Evolutionary conservation across 2,113 vertebrate species (phyloP).

Genomic region (Ameiurus melas): DNA sequence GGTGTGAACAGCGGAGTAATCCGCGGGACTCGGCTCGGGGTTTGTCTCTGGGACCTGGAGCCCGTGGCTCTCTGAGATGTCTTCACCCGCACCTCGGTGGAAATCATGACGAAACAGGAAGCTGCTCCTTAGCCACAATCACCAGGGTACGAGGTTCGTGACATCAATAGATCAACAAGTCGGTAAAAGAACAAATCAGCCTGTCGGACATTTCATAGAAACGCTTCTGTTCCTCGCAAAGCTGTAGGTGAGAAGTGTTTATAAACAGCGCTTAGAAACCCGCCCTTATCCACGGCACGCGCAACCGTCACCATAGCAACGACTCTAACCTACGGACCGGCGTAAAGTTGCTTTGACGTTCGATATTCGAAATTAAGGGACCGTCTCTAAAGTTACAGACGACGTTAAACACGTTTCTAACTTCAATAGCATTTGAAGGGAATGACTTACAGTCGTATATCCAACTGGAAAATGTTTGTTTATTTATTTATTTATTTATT

Average conservation of each 20-base stretch:
- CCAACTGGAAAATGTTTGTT: too few relatives aligned
- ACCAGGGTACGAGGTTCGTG: neutral
- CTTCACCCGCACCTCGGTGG: neutral
- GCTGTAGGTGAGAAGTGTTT: neutral
- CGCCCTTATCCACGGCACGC: neutral
- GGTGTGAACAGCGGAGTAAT: constrained; percentile 32
- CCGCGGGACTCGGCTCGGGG: constrained; percentile 33
- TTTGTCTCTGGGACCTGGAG: constrained; percentile 52
- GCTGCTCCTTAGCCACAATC: neutral
- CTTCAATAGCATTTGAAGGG: too few relatives aligned
- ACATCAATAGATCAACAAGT: neutral
- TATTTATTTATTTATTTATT: too few relatives aligned
- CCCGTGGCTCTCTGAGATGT: constrained; percentile 47
- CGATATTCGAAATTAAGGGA: too few relatives aligned
- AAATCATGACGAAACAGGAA: constrained; percentile 29
- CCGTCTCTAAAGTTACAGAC: too few relatives aligned
- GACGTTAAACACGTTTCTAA: too few relatives aligned
- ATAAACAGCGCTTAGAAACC: constrained; percentile 11
- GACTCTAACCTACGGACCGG: constrained; percentile 40
- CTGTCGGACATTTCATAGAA: neutral
- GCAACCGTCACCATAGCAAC: constrained; percentile 58
- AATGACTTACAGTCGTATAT: too few relatives aligned
- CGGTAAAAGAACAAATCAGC: neutral
- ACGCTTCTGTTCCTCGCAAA: neutral
- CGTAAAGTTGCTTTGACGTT: too few relatives aligned